Evolutionary conservation across 2,113 vertebrate genomes (phyloP).

Genomic region (Macrotis lagotis): DNA sequence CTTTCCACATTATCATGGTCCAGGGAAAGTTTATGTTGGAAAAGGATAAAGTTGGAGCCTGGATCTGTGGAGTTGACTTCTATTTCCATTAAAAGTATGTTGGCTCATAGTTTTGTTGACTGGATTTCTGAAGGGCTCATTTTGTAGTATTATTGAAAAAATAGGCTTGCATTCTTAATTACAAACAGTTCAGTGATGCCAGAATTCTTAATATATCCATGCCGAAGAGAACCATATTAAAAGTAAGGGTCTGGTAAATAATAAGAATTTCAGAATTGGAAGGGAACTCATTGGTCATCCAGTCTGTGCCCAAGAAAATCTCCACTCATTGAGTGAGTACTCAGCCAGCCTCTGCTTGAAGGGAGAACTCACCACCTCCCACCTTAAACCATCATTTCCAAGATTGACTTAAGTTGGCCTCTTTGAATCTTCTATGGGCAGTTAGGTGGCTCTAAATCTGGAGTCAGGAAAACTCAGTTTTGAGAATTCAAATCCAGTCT

Average conservation of each 20-base stretch:
- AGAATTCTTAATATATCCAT: background rate
- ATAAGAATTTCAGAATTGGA: background rate
- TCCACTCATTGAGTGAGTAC: background rate
- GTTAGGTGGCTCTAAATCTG: background rate
- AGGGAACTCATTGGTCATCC: background rate
- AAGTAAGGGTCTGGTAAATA: background rate
- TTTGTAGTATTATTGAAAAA: background rate
- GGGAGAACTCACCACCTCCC: background rate
- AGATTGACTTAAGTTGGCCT: background rate
- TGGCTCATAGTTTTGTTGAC: background rate
- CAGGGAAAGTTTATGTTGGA: background rate
- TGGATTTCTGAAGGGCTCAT: background rate
- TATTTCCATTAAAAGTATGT: background rate
- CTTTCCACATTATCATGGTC: background rate
- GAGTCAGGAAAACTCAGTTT: background rate
- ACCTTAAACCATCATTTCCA: background rate
- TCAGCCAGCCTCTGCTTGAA: background rate
- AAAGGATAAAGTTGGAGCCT: background rate
- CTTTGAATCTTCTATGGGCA: background rate
- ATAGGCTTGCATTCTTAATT: background rate
- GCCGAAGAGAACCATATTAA: background rate
- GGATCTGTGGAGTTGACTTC: background rate
- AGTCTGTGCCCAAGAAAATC: background rate
- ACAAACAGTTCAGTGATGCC: background rate
- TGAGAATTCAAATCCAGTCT: background rate